phyloP scores from a whole-genome alignment of 2,888 invertebrate species.

The Esperia sulphurella region DNA sequence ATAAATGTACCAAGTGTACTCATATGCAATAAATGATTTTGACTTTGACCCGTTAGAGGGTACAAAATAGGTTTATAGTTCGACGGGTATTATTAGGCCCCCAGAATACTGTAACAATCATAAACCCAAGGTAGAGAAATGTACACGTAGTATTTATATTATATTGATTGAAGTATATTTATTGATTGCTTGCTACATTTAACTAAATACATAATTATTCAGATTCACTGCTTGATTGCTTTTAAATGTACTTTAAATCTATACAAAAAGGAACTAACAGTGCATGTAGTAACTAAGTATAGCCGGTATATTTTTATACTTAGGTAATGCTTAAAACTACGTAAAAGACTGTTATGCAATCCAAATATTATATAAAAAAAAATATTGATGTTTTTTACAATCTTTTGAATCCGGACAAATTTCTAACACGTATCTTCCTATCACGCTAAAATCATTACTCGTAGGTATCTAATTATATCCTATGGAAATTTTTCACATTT shows the following conservation, averaged over 20 bases:
- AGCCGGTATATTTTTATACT: conserved; percentile 47
- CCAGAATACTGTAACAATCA: no score
- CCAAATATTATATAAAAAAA: neutral
- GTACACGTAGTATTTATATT: neutral
- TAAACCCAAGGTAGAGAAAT: no score
- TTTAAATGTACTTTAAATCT: conserved; percentile 44
- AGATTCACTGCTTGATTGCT: conserved; percentile 36
- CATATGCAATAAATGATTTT: no score
- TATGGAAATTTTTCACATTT: conserved; percentile 69
- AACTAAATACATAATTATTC: conserved; percentile 29
- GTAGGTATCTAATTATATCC: conserved; percentile 38
- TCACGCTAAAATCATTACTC: conserved; percentile 16
- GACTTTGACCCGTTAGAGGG: no score
- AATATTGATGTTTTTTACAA: neutral
- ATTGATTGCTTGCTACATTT: conserved; percentile 25
- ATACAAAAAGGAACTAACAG: conserved; percentile 74
- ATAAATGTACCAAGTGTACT: no score
- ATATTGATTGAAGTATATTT: neutral
- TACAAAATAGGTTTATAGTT: no score
- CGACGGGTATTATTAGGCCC: no score
- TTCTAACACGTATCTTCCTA: conserved; percentile 5
- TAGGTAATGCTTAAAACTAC: conserved; percentile 45
- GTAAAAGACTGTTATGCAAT: conserved; percentile 23
- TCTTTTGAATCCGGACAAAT: conserved; percentile 26
- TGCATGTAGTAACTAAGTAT: conserved; percentile 58